These are phyloP conservation scores for Falcunculus frontatus DNA, from an alignment of 2,113 vertebrate genomes.

Conservation along the genomic window DNA sequence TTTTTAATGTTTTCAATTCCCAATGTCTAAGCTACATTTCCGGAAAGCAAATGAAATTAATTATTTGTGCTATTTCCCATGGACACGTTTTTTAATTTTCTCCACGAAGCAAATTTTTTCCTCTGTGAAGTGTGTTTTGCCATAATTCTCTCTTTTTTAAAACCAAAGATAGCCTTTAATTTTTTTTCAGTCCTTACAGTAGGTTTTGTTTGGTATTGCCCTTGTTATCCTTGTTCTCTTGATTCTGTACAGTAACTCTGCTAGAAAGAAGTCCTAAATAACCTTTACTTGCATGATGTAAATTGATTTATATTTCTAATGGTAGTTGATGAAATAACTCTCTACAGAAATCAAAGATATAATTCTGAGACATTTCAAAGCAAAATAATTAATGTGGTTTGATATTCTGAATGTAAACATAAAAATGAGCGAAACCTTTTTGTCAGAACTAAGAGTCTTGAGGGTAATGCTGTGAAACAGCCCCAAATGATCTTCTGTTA, in stretches of 20 bases:
- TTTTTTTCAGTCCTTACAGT: not conserved
- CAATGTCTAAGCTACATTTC: not conserved
- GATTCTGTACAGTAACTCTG: not conserved
- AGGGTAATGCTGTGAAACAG: not conserved
- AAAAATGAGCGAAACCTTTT: not conserved
- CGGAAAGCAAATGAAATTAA: not conserved
- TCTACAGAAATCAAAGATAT: not conserved
- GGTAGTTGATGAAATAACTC: not conserved
- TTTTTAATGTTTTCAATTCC: not conserved
- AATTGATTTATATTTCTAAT: not conserved
- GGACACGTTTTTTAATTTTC: not conserved
- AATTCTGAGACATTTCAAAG: not conserved
- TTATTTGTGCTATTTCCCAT: not conserved
- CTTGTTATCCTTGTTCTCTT: not conserved
- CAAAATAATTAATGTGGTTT: not conserved
- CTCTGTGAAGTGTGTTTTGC: not conserved
- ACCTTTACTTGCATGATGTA: not conserved
- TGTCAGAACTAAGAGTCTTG: not conserved
- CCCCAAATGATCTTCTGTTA: not conserved
- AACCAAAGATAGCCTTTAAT: not conserved
- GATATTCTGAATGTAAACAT: not conserved
- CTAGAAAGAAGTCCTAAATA: not conserved
- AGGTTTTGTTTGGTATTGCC: not conserved
- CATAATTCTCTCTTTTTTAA: not conserved
- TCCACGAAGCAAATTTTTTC: not conserved